Evolutionary conservation across 2,888 invertebrate genomes (phyloP).

Genomic region (Cartodere bifasciata): DNA sequence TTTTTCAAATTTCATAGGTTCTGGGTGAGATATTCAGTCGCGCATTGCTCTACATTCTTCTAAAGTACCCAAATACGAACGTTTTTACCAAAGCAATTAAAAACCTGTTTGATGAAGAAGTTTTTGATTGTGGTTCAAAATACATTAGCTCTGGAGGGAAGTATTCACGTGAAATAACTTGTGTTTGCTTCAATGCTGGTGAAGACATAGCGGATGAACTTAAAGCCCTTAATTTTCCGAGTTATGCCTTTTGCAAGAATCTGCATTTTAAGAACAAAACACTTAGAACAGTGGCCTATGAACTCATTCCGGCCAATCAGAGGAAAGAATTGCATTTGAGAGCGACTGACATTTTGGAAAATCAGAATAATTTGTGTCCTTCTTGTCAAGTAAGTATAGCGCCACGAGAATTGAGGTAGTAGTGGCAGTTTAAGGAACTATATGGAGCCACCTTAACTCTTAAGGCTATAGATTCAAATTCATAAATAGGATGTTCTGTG

Average conservation of each 20-base stretch:
- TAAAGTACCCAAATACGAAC: constrained; percentile 38
- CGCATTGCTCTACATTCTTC: constrained; percentile 39
- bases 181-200: constrained; percentile 30
- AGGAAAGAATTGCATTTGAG: constrained; percentile 43
- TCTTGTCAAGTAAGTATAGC: too few species aligned
- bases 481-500: too few species aligned
- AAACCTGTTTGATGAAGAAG: constrained; percentile 41
- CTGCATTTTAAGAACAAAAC: constrained; percentile 42
- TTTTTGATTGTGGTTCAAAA: constrained; percentile 41
- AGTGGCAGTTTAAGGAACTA: too few species aligned
- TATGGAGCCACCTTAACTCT: too few species aligned
- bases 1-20: too few species aligned
- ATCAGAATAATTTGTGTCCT: constrained; percentile 38
- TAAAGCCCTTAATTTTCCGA: constrained; percentile 32
- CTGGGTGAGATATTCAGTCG: constrained; percentile 43
- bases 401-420: too few species aligned
- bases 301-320: constrained; percentile 40
- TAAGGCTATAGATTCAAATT: too few species aligned
- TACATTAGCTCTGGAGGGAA: constrained; percentile 18
- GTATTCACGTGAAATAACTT: constrained; percentile 2
- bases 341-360: constrained; percentile 39
- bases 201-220: constrained; percentile 34
- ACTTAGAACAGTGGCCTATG: constrained; percentile 41
- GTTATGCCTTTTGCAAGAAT: constrained; percentile 44
- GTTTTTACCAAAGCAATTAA: constrained; percentile 36